Evolutionary conservation across 2,113 vertebrate genomes (phyloP).

Genomic region (Tenebrosternarchus preto): DNA sequence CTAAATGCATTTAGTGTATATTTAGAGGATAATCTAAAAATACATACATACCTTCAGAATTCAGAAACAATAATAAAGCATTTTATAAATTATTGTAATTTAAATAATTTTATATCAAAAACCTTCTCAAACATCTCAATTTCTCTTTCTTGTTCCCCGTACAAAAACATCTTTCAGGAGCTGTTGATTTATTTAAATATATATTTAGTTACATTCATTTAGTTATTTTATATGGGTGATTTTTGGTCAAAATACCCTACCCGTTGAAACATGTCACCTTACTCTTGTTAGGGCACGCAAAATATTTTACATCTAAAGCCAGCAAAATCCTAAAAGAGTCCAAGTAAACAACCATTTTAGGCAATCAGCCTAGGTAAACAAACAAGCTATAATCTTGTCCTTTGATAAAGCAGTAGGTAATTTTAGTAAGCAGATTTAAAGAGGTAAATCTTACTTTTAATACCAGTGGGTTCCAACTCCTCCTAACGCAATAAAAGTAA

Average conservation of each 20-base stretch:
- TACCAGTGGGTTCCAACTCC: background rate
- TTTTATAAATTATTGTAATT: no score
- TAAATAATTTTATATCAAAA: no score
- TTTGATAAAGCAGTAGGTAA: background rate
- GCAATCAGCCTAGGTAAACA: no score
- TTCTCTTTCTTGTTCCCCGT: no score
- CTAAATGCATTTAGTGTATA: background rate
- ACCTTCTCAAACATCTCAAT: no score
- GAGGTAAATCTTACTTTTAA: slow-evolving; percentile 2
- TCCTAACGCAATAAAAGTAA: background rate
- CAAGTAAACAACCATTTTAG: background rate
- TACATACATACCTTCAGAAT: no score
- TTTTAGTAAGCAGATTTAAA: slow-evolving; percentile 15
- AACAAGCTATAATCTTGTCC: background rate
- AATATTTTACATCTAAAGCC: slow-evolving; percentile 25
- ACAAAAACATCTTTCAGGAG: no score
- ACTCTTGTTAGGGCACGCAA: slow-evolving; percentile 46
- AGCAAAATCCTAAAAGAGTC: background rate
- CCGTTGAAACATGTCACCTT: slow-evolving; percentile 36
- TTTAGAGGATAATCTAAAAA: background rate
- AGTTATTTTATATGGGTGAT: no score
- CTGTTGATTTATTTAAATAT: no score
- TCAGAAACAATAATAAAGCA: no score
- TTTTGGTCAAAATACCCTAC: slow-evolving; percentile 17
- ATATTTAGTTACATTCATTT: no score